Conservation (phyloP, 2,797 vertebrate genomes). For the Fundulus diaphanus region DNA sequence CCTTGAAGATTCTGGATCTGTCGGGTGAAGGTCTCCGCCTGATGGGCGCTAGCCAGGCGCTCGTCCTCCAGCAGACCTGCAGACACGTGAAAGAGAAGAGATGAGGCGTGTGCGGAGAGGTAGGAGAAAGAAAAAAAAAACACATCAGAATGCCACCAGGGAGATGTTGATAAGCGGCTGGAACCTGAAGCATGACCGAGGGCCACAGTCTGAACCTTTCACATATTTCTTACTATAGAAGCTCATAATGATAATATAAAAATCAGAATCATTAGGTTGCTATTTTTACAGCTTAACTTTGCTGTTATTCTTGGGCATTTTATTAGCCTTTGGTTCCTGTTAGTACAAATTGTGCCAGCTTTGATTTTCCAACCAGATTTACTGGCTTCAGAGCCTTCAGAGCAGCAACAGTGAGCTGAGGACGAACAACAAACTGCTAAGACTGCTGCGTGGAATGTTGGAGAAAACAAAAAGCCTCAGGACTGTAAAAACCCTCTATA, state of each 20-base stretch:
- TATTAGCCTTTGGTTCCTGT: constrained; percentile 14
- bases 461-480: background rate
- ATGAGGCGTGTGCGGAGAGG: constrained; percentile 22
- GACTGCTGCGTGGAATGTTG: background rate
- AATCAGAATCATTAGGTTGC: constrained; percentile 2
- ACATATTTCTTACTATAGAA: background rate
- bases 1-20: constrained; percentile 93
- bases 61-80: constrained; percentile 91
- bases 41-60: constrained; percentile 88
- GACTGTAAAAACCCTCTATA: background rate
- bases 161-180: constrained; percentile 57
- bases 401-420: background rate
- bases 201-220: constrained; percentile 18
- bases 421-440: background rate
- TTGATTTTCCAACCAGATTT: constrained; percentile 20
- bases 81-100: constrained; percentile 4
- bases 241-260: constrained; percentile 1
- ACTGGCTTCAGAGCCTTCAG: constrained; percentile 11
- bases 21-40: constrained; percentile 91
- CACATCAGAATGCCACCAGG: constrained; percentile 36
- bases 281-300: constrained; percentile 30
- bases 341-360: constrained; percentile 25
- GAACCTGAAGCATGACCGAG: constrained; percentile 51
- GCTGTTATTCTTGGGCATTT: constrained; percentile 27
- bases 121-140: constrained; percentile 54